Base-by-base conservation (phyloP, 2,113 vertebrate species). In the Hippocampus mohnikei region DNA sequence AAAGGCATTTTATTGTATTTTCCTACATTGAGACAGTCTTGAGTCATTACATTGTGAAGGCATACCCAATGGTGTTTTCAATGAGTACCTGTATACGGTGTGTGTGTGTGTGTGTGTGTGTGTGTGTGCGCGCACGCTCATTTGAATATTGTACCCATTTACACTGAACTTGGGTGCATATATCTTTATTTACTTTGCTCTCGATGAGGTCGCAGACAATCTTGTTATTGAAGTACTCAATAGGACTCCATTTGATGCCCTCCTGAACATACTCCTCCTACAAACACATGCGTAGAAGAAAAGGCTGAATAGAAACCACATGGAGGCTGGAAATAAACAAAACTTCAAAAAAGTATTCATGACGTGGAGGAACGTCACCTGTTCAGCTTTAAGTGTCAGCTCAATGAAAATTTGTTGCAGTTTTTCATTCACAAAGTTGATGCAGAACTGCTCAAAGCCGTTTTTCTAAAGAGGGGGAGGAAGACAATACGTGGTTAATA, bases 351-450 rank as follows among this genome's bases (percentile, higher is more conserved):
- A 42, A n/a, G 52, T 55, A 64, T 23, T 3, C 48, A 73, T 42
- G 27, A 6, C 4, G 66, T 8, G 33, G 5, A 50, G 29, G 18
- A 55, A 29, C 10, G 48, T 92, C 91, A 98, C 97, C 96, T 99
- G 97, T 83, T 99, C 97, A 8, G 97, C 96, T 83, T 99, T 99
- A 63, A 99, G 89, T 0, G 97, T 99, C 75, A 99, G 89, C 83
- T 99, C 97, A 67, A 99, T 99, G 88, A 99, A 99, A 74, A 99
- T 99, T 90, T 99, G 97, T 87, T 99, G 97, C 16, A 99, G 88
- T 77, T 99, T 99, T 85, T 99, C 97, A 69, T 99, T 99, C 81
- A 99, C 96, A 62, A 99, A 99, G 92, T 99, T 99, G 89, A 99
- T 99, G 89, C 97, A 99, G 80, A 99, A 99, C 88, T 99, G 97